phyloP scores from a whole-genome alignment of 2,888 invertebrate genomes.

The Cerceris ruficornis region DNA sequence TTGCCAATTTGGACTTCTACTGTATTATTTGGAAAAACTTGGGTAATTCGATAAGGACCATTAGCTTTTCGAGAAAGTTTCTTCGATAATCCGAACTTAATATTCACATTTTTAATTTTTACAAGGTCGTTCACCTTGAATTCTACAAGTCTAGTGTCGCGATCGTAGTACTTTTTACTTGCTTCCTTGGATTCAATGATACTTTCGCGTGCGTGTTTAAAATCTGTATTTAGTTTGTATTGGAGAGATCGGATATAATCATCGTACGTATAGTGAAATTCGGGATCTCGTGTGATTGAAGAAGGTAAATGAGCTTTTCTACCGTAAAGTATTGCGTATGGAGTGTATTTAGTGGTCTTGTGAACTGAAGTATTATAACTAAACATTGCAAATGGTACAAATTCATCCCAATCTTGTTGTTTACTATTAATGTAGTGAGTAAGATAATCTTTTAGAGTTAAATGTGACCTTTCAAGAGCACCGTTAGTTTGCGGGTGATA shows the following conservation, averaged over 20 bases:
- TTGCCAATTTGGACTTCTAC: constrained; percentile 22
- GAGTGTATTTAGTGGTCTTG: not conserved
- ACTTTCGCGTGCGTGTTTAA: constrained; percentile 9
- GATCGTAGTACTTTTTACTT: constrained; percentile 17
- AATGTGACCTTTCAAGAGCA: constrained; percentile 48
- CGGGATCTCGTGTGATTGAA: not conserved
- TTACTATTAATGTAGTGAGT: constrained; percentile 52
- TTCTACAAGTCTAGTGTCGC: not conserved
- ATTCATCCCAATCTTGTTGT: constrained; percentile 62
- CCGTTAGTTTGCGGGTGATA: constrained; percentile 4
- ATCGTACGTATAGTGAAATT: constrained; percentile 6
- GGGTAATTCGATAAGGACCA: constrained; percentile 7
- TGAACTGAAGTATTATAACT: not conserved
- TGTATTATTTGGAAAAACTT: not conserved
- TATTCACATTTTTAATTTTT: no score
- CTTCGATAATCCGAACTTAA: constrained; percentile 1
- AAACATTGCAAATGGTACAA: constrained; percentile 51
- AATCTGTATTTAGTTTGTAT: constrained; percentile 17
- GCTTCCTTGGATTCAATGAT: not conserved
- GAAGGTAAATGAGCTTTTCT: constrained; percentile 13
- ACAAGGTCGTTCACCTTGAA: constrained; percentile 11
- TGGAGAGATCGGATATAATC: constrained; percentile 9
- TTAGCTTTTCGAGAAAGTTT: constrained; percentile 20
- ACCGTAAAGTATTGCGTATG: constrained; percentile 9
- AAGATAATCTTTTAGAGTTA: constrained; percentile 53